These are phyloP conservation scores for Cotesia glomerata DNA, from an alignment of 1,140 invertebrate genomes.

Conservation along the genomic window DNA sequence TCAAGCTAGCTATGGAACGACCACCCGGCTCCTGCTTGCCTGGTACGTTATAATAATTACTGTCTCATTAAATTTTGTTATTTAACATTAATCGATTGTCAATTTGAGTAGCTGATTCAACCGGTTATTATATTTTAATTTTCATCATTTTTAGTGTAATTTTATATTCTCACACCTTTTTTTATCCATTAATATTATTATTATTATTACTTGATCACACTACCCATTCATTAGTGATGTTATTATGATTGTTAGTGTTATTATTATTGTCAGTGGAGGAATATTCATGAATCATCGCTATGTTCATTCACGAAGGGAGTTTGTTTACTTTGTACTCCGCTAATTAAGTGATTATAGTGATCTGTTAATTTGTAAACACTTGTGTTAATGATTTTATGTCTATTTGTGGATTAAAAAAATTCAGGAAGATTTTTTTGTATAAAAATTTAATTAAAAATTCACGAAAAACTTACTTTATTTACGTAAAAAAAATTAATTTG, in stretches of 20 bases:
- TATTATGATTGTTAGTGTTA: neutral
- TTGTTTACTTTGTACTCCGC: no score
- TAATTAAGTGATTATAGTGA: neutral
- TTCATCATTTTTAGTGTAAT: neutral
- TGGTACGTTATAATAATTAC: constrained; percentile 63
- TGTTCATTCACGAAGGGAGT: no score
- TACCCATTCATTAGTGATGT: no score
- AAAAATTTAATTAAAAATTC: no score
- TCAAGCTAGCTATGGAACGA: neutral
- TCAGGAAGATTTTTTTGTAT: no score
- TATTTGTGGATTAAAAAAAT: no score
- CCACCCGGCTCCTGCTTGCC: constrained; percentile 49
- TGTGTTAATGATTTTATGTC: no score
- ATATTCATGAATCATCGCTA: neutral
- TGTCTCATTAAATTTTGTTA: constrained; percentile 62
- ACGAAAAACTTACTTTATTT: no score
- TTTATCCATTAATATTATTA: no score
- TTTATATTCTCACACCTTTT: neutral
- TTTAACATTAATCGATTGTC: constrained; percentile 62
- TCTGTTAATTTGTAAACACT: neutral
- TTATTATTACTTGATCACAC: no score
- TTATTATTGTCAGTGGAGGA: neutral
- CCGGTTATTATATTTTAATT: neutral
- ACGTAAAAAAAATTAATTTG: no score
- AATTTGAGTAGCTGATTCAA: constrained; percentile 32